Conservation (phyloP, 2,888 invertebrate species). For the Leptopilina myrica region DNA sequence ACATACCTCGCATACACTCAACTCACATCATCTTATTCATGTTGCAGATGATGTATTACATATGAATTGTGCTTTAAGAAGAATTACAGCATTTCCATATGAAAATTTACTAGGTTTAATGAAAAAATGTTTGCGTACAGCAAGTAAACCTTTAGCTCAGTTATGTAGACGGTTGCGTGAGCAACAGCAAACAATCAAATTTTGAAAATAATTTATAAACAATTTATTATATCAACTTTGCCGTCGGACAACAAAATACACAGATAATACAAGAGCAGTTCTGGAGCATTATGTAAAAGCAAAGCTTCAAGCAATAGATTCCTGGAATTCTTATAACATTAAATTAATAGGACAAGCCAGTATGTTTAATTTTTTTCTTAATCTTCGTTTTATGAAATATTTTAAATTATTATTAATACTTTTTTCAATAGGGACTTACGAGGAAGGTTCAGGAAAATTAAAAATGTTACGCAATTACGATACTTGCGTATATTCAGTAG, state of each 20-base stretch:
- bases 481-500: no score
- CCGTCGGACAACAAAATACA: background rate
- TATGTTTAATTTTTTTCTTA: background rate
- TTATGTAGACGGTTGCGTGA: slow-evolving; percentile 4
- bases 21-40: slow-evolving; percentile 49
- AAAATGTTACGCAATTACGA: no score
- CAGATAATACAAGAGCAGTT: background rate
- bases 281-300: background rate
- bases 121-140: slow-evolving; percentile 12
- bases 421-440: no score
- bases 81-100: slow-evolving; percentile 49
- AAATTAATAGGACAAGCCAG: background rate
- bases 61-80: slow-evolving; percentile 39
- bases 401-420: no score
- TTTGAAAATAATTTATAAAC: no score
- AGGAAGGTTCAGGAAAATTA: no score
- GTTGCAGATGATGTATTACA: slow-evolving; percentile 49
- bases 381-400: no score
- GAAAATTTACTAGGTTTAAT: slow-evolving; percentile 42
- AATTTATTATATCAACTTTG: no score
- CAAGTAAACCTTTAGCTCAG: slow-evolving; percentile 1
- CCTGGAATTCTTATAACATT: background rate
- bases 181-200: background rate
- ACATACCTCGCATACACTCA: slow-evolving; percentile 33
- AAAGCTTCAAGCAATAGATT: background rate